Evolutionary conservation across 35 echinoderm and acorn worm species (phyloP), one percentile per base, ranked within the genome.

Genomic region (Chiridota heheva): DNA sequence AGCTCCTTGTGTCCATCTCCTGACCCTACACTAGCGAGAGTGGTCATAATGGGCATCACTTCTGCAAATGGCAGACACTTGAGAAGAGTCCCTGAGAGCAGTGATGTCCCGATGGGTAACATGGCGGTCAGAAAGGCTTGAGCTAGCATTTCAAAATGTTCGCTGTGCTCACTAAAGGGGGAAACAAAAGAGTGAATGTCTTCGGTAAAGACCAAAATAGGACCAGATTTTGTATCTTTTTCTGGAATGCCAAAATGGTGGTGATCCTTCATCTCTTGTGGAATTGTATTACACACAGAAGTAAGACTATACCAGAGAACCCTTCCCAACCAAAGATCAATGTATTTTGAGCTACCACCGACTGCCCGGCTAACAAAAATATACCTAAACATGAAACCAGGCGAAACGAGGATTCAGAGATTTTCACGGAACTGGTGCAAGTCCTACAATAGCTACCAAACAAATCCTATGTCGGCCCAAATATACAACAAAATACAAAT

Each of bases 11-110:
- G 89, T 16, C 95, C 95, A 20, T 78, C 46, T 5, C 89, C 95
- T 41, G 84, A 98, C 1, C 95, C 89, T 28, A 81, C 89, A 10
- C 89, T 89, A 42, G 95, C 95, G 43, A 98, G 75, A n/a, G 84
- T 98, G 63, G 88, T 80, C 95, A 98, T 98, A 32, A 98, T 89
- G 5, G 85, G 78, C 88, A 98, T 98, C 8, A 98, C 69, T 64
- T 98, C 95, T 0, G 88, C 81, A 69, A 98, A 90, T 13, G 89
- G 83, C 44, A 90, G 65, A 29, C 71, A 73, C 58, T 91, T 84
- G 55, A 45, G 81, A n/a, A 85, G 89, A 7, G 70, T 63, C n/a
- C 77, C 70, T 15, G 95, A 83, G 3, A 98, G 86, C 1, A 92
- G 89, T 62, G 91, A 80, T 4, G 79, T 72, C 3, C 84, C 85